Percentiles rank a stretch among this genome's conserved stretches.
Evolutionary conservation across 2,797 vertebrate genomes (phyloP).

Genomic region (Falco rusticolus): DNA sequence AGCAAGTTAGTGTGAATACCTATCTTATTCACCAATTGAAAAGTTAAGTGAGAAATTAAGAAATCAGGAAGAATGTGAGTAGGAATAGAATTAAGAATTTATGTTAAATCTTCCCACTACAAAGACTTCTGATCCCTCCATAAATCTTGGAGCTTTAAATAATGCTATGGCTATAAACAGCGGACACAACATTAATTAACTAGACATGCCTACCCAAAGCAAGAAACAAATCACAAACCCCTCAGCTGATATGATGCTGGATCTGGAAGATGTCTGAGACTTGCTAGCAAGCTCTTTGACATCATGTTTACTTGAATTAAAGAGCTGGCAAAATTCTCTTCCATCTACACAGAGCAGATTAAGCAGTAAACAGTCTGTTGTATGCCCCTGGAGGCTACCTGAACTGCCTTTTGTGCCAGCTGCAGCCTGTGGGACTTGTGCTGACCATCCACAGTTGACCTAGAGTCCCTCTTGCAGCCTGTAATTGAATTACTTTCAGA

Average conservation of each 20-base stretch:
- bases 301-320: background rate
- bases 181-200: background rate
- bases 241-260: background rate
- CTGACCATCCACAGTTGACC: background rate
- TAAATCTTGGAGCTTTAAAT: background rate
- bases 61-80: accelerated
- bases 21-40: background rate
- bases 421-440: background rate
- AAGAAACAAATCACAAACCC: background rate
- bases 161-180: background rate
- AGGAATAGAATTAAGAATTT: background rate
- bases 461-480: background rate
- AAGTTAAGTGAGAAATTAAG: background rate
- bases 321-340: background rate
- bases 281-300: background rate
- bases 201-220: background rate
- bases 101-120: background rate
- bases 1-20: background rate
- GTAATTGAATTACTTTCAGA: background rate
- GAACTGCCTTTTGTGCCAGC: background rate
- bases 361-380: background rate
- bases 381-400: background rate
- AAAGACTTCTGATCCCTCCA: background rate
- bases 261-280: background rate
- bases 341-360: background rate